These are phyloP conservation scores for Papilio polyxenes DNA, from an alignment of 1,140 invertebrate genomes.

Conservation along the genomic window DNA sequence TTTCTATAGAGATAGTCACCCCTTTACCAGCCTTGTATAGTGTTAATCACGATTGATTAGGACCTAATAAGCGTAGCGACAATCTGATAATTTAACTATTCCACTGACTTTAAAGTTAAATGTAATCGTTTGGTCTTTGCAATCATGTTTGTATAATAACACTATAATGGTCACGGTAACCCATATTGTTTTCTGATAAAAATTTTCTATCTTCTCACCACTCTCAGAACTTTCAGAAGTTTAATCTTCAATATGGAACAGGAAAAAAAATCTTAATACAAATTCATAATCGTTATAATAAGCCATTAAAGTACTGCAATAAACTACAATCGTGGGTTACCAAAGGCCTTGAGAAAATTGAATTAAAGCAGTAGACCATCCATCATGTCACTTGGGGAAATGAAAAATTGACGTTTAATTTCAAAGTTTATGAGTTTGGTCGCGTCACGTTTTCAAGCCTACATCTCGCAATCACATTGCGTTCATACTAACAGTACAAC, in stretches of 20 bases:
- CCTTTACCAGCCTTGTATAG: neutral
- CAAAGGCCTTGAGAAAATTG: slow-evolving; percentile 17
- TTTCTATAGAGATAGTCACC: neutral
- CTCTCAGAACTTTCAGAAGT: too few relatives aligned
- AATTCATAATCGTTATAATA: neutral
- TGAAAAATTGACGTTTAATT: slow-evolving; percentile 37
- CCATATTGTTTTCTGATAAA: too few relatives aligned
- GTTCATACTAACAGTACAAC: neutral
- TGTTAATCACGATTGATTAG: neutral
- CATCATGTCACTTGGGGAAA: slow-evolving; percentile 23
- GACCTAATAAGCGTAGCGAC: neutral
- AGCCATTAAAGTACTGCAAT: neutral
- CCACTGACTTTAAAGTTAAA: neutral
- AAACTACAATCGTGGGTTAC: slow-evolving; percentile 18
- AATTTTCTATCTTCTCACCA: too few relatives aligned
- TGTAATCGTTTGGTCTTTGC: too few relatives aligned
- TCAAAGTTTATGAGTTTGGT: slow-evolving; percentile 38
- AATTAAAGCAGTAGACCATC: neutral
- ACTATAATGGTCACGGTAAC: too few relatives aligned
- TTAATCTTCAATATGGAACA: neutral
- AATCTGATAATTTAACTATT: neutral
- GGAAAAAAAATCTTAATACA: neutral
- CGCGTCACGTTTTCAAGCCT: slow-evolving; percentile 12
- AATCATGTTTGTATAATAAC: too few relatives aligned
- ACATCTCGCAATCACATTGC: slow-evolving; percentile 6